Evolutionary conservation across 2,797 vertebrate species (phyloP), one percentile per base, ranked within the genome.

Genomic region (Chrysocyon brachyurus): DNA sequence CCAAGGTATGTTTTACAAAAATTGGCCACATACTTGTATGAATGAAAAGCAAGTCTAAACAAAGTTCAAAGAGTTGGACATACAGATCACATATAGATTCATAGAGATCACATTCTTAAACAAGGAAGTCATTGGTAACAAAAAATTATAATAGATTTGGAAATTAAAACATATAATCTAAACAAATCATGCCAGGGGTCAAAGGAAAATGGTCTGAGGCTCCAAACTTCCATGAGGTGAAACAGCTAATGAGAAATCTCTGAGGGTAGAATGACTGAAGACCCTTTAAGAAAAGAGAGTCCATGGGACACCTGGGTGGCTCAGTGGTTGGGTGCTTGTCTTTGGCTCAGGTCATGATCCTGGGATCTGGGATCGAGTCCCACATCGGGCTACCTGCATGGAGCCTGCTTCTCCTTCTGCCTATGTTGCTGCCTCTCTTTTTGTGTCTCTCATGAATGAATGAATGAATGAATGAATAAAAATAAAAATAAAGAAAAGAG

Each of bases 81-180:
- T 61, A 75, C n/a, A 4, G n/a, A 40, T 92, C 66, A 63, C 22
- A 52, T 85, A 64, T 17, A 40, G 33, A 72, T 87, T 82, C 56
- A 24, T 24, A 82, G 46, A 63, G 40, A 87, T 31, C 52, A 61
- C 49, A 24, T 81, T 59, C 16, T 79, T 36, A 84, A 89, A 81
- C 49, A 85, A 88, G 85, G 15, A 84, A 85, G 56, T 84, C 26
- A 75, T 73, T 12, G 66, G 10, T 56, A 90, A 72, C 54, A 90
- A 78, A 64, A 93, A 91, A 61, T 61, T 59, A 57, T 33, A 28
- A 22, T n/a, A 91, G 12, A 26, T 63, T 92, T 84, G 15, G 54
- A 73, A 78, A 73, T 85, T 49, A 73, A 94, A 92, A 36, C 78
- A 84, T 40, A 91, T 66, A 17, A 31, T 83, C 46, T 87, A 72